phyloP scores from a whole-genome alignment of 2,113 vertebrate genomes.

The Sclerurus mexicanus region DNA sequence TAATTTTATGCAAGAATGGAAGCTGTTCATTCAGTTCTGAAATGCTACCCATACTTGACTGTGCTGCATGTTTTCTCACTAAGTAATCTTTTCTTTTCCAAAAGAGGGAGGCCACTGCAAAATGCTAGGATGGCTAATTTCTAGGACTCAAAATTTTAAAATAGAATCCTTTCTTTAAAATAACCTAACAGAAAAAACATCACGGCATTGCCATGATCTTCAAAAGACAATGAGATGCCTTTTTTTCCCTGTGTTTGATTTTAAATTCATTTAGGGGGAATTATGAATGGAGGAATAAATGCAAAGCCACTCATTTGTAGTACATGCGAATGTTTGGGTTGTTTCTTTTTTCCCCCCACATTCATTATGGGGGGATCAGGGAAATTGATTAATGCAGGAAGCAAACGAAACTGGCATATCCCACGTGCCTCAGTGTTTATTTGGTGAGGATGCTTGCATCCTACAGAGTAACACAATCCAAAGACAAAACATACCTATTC shows the following conservation, averaged over 20 bases:
- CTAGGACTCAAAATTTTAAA: not conserved
- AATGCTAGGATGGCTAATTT: not conserved
- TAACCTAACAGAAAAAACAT: not conserved
- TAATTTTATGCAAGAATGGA: not conserved
- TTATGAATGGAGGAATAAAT: not conserved
- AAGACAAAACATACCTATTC: not conserved
- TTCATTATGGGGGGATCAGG: not conserved
- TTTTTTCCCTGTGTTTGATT: not conserved
- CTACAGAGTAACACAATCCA: not conserved
- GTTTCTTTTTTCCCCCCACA: fast-evolving
- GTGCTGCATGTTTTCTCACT: not conserved
- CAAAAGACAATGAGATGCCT: not conserved
- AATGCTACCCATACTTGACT: not conserved
- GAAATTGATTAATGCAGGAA: not conserved
- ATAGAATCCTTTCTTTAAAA: not conserved
- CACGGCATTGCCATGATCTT: not conserved
- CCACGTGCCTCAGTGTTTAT: not conserved
- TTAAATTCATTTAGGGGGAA: not conserved
- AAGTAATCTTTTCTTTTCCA: not conserved
- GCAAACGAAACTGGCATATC: not conserved
- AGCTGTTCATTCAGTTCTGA: not conserved
- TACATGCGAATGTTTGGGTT: not conserved
- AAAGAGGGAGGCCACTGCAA: not conserved
- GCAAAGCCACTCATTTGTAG: not conserved
- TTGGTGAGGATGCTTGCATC: not conserved